These are phyloP conservation scores for Agrochola lota DNA, from an alignment of 2,888 invertebrate genomes.

Conservation along the genomic window DNA sequence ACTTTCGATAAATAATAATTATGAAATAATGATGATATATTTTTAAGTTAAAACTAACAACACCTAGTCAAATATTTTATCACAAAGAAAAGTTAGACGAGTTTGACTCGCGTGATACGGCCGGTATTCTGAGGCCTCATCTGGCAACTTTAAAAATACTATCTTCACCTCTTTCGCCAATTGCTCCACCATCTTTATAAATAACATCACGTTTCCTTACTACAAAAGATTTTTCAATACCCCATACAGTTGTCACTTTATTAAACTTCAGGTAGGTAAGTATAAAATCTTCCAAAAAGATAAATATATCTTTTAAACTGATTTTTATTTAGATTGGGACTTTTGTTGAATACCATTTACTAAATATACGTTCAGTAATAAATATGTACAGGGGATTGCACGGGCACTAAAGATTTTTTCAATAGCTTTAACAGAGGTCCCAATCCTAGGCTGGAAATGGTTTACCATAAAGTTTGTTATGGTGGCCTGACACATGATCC, in stretches of 20 bases:
- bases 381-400: constrained; percentile 53
- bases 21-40: constrained; percentile 61
- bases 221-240: constrained; percentile 59
- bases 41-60: constrained; percentile 63
- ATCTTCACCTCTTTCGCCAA: constrained; percentile 55
- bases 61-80: constrained; percentile 73
- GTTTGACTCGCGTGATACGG: constrained; percentile 77
- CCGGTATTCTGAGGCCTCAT: constrained; percentile 61
- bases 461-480: constrained; percentile 21
- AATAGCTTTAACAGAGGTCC: constrained; percentile 51
- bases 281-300: constrained; percentile 66
- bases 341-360: constrained; percentile 23
- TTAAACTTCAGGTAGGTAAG: constrained; percentile 47
- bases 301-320: constrained; percentile 49
- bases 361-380: constrained; percentile 36
- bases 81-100: constrained; percentile 79
- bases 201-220: constrained; percentile 65
- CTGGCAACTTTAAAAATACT: constrained; percentile 59
- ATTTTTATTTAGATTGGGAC: constrained; percentile 53
- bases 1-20: constrained; percentile 60
- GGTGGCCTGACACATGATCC: constrained; percentile 6
- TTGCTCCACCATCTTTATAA: constrained; percentile 53
- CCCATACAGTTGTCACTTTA: constrained; percentile 54
- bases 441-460: constrained; percentile 62
- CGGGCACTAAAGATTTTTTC: constrained; percentile 27